Evolutionary conservation across 2,113 vertebrate species (phyloP).

Genomic region (Plectropomus leopardus): DNA sequence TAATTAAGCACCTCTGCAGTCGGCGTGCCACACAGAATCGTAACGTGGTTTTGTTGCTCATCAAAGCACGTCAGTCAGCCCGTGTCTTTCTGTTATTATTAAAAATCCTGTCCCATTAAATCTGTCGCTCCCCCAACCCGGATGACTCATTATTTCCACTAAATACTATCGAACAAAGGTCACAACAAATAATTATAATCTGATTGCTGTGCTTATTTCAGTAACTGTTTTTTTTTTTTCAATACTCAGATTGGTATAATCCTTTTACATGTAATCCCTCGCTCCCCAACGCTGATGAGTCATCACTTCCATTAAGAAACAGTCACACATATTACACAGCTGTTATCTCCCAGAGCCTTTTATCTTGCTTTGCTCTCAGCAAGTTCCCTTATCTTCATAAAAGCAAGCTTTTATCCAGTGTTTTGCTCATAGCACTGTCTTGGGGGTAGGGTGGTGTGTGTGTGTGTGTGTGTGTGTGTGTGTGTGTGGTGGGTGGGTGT

Average conservation of each 20-base stretch:
- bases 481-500: slow-evolving; percentile 11
- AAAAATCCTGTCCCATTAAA: slow-evolving; percentile 34
- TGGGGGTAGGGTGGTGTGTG: slow-evolving; percentile 24
- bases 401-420: slow-evolving; percentile 57
- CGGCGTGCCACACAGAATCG: background rate
- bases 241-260: slow-evolving; percentile 50
- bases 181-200: slow-evolving; percentile 43
- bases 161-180: slow-evolving; percentile 52
- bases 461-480: slow-evolving; percentile 35
- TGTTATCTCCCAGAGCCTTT: slow-evolving; percentile 58
- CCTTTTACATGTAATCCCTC: slow-evolving; percentile 58
- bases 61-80: slow-evolving; percentile 13
- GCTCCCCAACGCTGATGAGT: slow-evolving; percentile 49
- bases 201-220: slow-evolving; percentile 48
- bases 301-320: slow-evolving; percentile 70
- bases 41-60: slow-evolving; percentile 17
- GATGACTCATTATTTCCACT: slow-evolving; percentile 40
- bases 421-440: slow-evolving; percentile 51
- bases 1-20: slow-evolving; percentile 32
- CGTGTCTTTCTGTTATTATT: slow-evolving; percentile 13
- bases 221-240: slow-evolving; percentile 39
- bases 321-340: slow-evolving; percentile 71
- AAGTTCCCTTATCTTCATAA: slow-evolving; percentile 62
- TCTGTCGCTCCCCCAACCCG: background rate
- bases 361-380: slow-evolving; percentile 65